These are phyloP conservation scores for Psittacula cyanocephala DNA, from an alignment of 2,113 vertebrate species.

Conservation along the genomic window DNA sequence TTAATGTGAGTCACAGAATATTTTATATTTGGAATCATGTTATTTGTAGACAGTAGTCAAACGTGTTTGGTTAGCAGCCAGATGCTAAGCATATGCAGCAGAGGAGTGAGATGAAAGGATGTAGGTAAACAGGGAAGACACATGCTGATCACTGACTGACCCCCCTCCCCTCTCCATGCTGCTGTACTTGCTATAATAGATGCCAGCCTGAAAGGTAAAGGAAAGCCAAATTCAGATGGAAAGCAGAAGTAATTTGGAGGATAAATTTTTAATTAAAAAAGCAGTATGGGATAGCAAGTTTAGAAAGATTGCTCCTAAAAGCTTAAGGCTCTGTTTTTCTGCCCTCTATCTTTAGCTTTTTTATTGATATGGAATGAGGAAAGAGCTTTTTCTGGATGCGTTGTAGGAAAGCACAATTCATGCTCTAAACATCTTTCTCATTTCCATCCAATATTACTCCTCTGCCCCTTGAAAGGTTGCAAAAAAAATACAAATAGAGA, in stretches of 20 bases:
- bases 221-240: background rate
- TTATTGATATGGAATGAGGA: background rate
- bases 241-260: background rate
- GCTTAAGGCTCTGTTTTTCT: background rate
- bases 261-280: slow-evolving; percentile 31
- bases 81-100: slow-evolving; percentile 48
- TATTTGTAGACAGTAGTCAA: slow-evolving; percentile 48
- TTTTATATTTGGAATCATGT: slow-evolving; percentile 16
- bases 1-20: slow-evolving; percentile 4
- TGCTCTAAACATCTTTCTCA: background rate
- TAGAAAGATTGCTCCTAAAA: slow-evolving; percentile 9
- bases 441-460: background rate
- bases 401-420: background rate
- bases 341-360: background rate
- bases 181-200: background rate
- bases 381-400: background rate
- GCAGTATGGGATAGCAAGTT: background rate
- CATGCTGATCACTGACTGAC: background rate
- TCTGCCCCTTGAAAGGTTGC: background rate
- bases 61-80: slow-evolving; percentile 37
- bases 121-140: slow-evolving; percentile 16
- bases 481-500: background rate
- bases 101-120: slow-evolving; percentile 10
- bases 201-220: background rate
- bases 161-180: background rate